Conservation (phyloP, 2,888 invertebrate species). For the Papilio protenor region DNA sequence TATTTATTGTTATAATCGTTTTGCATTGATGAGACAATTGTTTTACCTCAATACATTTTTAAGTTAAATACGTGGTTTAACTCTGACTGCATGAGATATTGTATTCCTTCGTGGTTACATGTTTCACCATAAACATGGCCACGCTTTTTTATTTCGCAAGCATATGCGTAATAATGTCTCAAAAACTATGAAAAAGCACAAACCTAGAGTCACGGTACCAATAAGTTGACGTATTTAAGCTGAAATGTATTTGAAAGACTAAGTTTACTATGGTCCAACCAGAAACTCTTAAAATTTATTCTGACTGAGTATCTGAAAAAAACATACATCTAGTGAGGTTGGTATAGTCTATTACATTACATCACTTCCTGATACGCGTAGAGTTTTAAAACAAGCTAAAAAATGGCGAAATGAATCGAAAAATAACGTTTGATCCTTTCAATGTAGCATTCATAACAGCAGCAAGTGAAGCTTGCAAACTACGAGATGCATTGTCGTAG, state of each 20-base stretch:
- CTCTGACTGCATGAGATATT: neutral
- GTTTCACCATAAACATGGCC: too few species aligned
- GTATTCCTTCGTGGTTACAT: neutral
- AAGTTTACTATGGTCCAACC: too few species aligned
- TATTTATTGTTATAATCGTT: neutral
- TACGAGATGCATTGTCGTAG: slow-evolving; percentile 30
- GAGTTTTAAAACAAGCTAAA: slow-evolving; percentile 2
- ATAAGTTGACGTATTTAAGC: too few species aligned
- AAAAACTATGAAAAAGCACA: too few species aligned
- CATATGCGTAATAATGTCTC: too few species aligned
- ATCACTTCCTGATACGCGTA: neutral
- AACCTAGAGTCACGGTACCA: too few species aligned
- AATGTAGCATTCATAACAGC: slow-evolving; percentile 8
- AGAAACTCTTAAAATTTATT: too few species aligned
- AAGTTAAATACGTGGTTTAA: too few species aligned
- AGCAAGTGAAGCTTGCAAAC: slow-evolving; percentile 26
- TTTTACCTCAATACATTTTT: neutral
- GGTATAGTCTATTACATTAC: neutral
- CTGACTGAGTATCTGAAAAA: too few species aligned
- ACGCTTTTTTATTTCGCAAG: too few species aligned
- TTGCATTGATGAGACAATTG: neutral
- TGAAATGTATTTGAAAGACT: too few species aligned
- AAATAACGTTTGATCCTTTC: slow-evolving; percentile 32
- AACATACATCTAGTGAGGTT: too few species aligned
- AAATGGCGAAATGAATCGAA: slow-evolving; percentile 11